A percentile compares a stretch with the other conserved stretches of the same genome.
These are phyloP conservation scores for Bostrychus sinensis DNA, from an alignment of 2,113 vertebrate species.

Conservation along the genomic window DNA sequence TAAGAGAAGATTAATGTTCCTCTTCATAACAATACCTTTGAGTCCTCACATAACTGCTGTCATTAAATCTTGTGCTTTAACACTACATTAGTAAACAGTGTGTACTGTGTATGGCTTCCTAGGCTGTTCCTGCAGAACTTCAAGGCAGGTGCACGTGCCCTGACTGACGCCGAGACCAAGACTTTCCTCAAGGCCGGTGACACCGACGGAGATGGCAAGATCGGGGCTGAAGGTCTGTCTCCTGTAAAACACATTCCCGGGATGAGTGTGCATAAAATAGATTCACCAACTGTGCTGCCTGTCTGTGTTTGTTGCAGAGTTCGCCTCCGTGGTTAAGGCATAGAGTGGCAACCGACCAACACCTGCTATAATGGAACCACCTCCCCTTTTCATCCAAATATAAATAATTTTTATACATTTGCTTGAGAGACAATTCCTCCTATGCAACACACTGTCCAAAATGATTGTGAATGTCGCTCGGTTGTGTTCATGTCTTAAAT, in stretches of 20 bases:
- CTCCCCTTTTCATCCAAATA: constrained; percentile 80
- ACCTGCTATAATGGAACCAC: constrained; percentile 81
- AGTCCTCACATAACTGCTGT: background rate
- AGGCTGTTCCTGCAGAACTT: constrained; percentile 85
- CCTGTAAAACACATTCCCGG: constrained; percentile 7
- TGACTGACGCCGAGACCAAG: constrained; percentile 80
- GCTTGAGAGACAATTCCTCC: constrained; percentile 78
- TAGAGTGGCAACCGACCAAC: constrained; percentile 79
- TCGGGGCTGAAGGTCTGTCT: constrained; percentile 77
- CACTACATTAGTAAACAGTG: background rate
- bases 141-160: constrained; percentile 63
- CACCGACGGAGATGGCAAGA: constrained; percentile 83
- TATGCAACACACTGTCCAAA: constrained; percentile 78
- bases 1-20: background rate
- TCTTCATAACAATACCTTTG: constrained; percentile 1
- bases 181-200: constrained; percentile 80
- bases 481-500: constrained; percentile 85
- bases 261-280: background rate
- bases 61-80: background rate
- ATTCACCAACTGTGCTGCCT: background rate
- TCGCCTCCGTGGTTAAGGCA: constrained; percentile 77
- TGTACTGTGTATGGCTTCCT: background rate
- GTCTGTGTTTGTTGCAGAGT: constrained; percentile 72
- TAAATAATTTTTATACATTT: constrained; percentile 84
- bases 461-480: constrained; percentile 82